A percentile compares a stretch with the other conserved stretches of the same genome.
Evolutionary conservation across 2,888 invertebrate species (phyloP).

Genomic region (Harpalus rubripes): DNA sequence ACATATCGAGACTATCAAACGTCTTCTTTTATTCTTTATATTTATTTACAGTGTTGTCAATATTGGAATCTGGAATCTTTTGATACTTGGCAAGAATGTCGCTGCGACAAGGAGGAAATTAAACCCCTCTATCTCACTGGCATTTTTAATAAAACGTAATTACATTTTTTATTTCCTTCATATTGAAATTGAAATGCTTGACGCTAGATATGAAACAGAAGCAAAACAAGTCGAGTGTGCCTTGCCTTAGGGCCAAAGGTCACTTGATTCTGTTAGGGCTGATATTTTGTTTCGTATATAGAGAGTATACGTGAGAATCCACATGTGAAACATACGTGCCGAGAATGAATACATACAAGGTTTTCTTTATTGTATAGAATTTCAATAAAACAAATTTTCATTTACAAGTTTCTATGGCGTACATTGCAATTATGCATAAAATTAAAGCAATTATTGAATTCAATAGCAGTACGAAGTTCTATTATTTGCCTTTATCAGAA

Average conservation of each 20-base stretch:
- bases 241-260: neutral
- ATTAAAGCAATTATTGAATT: neutral
- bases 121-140: neutral
- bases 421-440: neutral
- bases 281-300: neutral
- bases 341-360: neutral
- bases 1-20: neutral
- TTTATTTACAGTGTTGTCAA: constrained; percentile 6
- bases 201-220: neutral
- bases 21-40: neutral
- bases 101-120: neutral
- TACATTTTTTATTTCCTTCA: neutral
- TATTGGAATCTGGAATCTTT: neutral
- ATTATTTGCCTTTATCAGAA: neutral
- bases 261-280: neutral
- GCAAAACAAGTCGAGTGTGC: neutral
- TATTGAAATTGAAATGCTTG: neutral
- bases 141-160: constrained; percentile 7
- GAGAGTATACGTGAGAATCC: neutral
- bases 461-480: too few species aligned
- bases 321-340: neutral
- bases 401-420: neutral
- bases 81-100: neutral
- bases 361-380: neutral
- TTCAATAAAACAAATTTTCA: neutral